These are phyloP conservation scores for Dreissena polymorpha DNA, from an alignment of 1,140 invertebrate species.

Conservation along the genomic window DNA sequence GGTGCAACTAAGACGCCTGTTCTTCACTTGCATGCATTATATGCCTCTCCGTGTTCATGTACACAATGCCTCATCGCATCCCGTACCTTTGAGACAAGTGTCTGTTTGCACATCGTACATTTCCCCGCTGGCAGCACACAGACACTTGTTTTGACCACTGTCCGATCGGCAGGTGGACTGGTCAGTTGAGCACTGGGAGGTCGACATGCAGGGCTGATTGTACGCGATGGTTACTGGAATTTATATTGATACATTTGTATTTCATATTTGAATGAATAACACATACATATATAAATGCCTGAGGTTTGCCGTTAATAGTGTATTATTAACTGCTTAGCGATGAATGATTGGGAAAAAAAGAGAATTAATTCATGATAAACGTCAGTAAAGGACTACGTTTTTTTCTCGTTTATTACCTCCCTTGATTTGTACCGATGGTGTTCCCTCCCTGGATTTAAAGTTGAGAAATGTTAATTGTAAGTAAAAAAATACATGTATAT, in stretches of 20 bases:
- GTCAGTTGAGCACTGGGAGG: slow-evolving; percentile 25
- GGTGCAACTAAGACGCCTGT: no score
- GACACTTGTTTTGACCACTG: slow-evolving; percentile 31
- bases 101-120: slow-evolving; percentile 35
- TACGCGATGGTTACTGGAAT: background rate
- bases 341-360: background rate
- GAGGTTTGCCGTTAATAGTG: background rate
- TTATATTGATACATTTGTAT: no score
- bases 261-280: no score
- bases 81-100: slow-evolving; percentile 15
- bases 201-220: slow-evolving; percentile 14
- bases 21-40: no score
- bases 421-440: background rate
- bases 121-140: slow-evolving; percentile 24
- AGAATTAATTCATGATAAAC: background rate
- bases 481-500: no score
- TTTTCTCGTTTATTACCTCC: background rate
- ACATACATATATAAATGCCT: background rate
- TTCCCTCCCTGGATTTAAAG: no score
- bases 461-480: no score
- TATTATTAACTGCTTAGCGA: background rate
- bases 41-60: no score
- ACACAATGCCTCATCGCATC: background rate
- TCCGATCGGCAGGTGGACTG: slow-evolving; percentile 12
- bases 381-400: background rate